Percentiles rank a stretch among this genome's conserved stretches.
Conservation (phyloP, 2,888 invertebrate species). For the Nephrotoma guestfalica region DNA sequence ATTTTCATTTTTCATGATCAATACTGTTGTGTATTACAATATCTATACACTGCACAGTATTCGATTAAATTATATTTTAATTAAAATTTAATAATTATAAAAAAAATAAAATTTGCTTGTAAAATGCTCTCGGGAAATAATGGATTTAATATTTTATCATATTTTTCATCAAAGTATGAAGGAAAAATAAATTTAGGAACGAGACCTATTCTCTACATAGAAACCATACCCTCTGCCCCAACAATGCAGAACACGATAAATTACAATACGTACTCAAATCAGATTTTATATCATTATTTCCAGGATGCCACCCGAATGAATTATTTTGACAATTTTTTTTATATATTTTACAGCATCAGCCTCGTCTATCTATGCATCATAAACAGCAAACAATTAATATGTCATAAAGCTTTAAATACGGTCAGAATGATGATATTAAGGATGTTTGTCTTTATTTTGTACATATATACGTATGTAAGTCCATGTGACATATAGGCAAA, state of each 20-base stretch:
- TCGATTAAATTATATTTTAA: background rate
- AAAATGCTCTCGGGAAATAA: background rate
- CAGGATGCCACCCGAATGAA: background rate
- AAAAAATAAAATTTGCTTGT: background rate
- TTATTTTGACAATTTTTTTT: background rate
- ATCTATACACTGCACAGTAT: background rate
- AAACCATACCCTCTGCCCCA: background rate
- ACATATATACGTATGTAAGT: background rate
- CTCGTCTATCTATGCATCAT: background rate
- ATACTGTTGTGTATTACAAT: background rate
- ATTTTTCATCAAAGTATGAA: background rate
- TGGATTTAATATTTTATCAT: background rate
- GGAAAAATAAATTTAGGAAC: no score
- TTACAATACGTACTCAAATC: background rate
- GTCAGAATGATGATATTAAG: background rate
- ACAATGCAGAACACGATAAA: background rate
- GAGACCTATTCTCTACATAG: background rate
- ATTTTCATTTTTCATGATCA: background rate
- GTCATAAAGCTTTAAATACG: background rate
- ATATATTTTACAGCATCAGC: background rate
- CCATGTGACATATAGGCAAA: background rate
- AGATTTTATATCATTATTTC: background rate
- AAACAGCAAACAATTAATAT: background rate
- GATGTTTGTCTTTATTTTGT: background rate
- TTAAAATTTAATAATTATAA: background rate